Evolutionary conservation across 2,888 invertebrate species (phyloP), one percentile per base, ranked within the genome.

Genomic region (Protodeltote pygarga): DNA sequence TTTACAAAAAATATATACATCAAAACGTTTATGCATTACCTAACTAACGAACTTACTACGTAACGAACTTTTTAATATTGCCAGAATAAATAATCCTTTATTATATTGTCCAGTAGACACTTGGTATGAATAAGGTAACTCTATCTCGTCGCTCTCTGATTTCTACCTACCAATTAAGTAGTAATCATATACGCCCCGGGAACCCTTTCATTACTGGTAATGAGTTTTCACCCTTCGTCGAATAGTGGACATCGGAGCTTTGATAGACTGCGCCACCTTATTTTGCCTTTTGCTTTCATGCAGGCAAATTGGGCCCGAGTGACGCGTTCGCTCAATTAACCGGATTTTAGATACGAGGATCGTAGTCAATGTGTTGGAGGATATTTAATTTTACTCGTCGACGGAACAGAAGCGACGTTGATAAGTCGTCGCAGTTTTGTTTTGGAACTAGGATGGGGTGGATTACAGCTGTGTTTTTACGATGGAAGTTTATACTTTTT

Each of bases 171-270:
- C 89, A 92, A 91, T 92, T 91, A 90, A 86, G 85, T 81, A 83
- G 90, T 90, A 91, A 89, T 89, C 89, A 90, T 89, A 89, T 85
- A 90, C 88, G 85, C 82, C 83, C 81, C 81, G 77, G 82, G 83
- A 79, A 80, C 87, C 88, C 88, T 91, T 92, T 91, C 86, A 90
- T 91, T 88, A 88, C 77, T 78, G 81, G 80, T 89, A 90, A 91
- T 90, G 89, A 91, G 89, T 91, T 92, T 91, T 89, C 86, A 84
- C 88, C 89, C 90, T 89, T 83, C 85, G 75, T 55, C 79, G 82
- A 79, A 82, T 86, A 87, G 83, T 91, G 90, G 89, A 87, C 91
- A 88, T 86, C 78, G 79, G 79, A 79, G 83, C 85, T 81, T 77
- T 81, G 76, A 81, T 83, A 79, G 81, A 79, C 78, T 71, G 70